phyloP scores from a whole-genome alignment of 1,140 invertebrate genomes.

The Ctenoplectra terminalis region DNA sequence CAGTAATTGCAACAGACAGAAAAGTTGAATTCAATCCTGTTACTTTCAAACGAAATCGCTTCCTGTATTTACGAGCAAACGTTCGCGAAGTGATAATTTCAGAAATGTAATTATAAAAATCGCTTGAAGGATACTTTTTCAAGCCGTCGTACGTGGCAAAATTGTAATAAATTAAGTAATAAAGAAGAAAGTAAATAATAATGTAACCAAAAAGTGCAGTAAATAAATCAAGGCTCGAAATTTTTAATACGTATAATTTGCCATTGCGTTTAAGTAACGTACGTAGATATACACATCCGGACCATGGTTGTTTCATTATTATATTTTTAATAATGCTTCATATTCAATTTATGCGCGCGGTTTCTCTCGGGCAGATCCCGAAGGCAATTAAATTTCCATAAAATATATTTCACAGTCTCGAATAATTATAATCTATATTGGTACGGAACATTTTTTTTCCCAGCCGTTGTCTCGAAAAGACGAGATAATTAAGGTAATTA shows the following conservation, averaged over 20 bases:
- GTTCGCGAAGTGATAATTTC: not conserved
- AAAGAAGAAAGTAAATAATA: not conserved
- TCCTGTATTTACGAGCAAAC: conserved; percentile 1
- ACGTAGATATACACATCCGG: not conserved
- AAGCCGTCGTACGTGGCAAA: too few species aligned
- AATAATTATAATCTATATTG: not conserved
- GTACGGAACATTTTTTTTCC: not conserved
- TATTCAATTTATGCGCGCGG: not conserved
- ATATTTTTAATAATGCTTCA: not conserved
- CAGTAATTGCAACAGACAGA: not conserved
- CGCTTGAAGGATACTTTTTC: not conserved
- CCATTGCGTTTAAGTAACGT: too few species aligned
- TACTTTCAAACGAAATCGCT: not conserved
- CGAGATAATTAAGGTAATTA: conserved; percentile 12
- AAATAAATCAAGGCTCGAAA: not conserved
- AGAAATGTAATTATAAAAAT: not conserved
- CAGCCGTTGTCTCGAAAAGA: not conserved
- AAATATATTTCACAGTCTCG: not conserved
- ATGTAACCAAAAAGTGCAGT: too few species aligned
- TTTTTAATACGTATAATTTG: not conserved
- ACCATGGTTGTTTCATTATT: not conserved
- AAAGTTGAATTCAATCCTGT: not conserved
- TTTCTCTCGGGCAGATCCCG: not conserved
- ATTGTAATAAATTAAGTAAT: not conserved
- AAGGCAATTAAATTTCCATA: conserved; percentile 8